These are phyloP conservation scores for Elysia crispata DNA, from an alignment of 2,888 invertebrate species.

Conservation along the genomic window DNA sequence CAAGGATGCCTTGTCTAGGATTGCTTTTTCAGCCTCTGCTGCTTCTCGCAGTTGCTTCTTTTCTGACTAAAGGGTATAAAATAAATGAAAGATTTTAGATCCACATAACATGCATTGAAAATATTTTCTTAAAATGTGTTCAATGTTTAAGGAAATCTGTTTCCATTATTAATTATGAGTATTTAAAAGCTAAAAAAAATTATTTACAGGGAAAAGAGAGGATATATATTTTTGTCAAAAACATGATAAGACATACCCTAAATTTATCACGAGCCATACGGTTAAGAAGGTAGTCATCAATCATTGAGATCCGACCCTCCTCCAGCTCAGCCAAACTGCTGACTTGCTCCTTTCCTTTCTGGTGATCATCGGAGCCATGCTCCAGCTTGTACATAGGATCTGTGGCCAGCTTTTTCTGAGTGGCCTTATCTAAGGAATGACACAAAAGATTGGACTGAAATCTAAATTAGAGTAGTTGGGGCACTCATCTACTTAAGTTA, in stretches of 20 bases:
- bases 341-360: constrained; percentile 61
- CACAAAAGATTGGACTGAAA: background rate
- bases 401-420: constrained; percentile 90
- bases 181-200: no score
- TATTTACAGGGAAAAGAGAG: no score
- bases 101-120: background rate
- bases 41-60: constrained; percentile 87
- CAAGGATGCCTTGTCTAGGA: constrained; percentile 87
- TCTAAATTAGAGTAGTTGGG: no score
- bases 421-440: constrained; percentile 83
- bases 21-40: constrained; percentile 83
- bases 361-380: constrained; percentile 88
- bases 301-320: constrained; percentile 88
- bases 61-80: constrained; percentile 79
- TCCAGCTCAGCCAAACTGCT: constrained; percentile 84
- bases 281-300: constrained; percentile 95
- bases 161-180: no score
- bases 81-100: background rate
- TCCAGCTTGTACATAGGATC: constrained; percentile 99
- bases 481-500: no score
- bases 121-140: background rate
- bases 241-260: constrained; percentile 82
- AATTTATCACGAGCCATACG: constrained; percentile 89
- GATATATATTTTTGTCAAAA: no score
- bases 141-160: no score